Base-by-base conservation (phyloP, 2,888 invertebrate genomes). In the Lumbricus terrestris region DNA sequence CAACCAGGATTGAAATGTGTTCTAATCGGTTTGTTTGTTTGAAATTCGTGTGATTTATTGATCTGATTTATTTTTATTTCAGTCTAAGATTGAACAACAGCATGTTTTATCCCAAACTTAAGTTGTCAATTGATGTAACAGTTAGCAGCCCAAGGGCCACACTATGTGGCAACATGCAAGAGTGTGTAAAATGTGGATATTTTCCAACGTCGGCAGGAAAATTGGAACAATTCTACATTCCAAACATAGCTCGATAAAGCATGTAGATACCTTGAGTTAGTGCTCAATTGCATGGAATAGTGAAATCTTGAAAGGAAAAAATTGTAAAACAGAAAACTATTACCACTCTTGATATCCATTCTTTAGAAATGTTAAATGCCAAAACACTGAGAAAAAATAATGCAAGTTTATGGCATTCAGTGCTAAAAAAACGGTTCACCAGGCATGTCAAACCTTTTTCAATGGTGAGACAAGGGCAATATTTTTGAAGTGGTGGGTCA, bases 111-210 rank as follows among this genome's bases (percentile, higher is more conserved):
- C n/a, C 69, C n/a, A 69, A 29, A 47, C 29, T 69, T 69, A 69
- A n/a, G 47, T 47, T 11, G 23, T 47, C 23, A 47, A n/a, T n/a
- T n/a, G n/a, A 69, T 69, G 69, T n/a, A 69, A 69, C 13, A n/a
- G n/a, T 69, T n/a, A 69, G n/a, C 69, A 69, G 29, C 69, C 8
- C 69, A 69, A 69, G 69, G 69, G 69, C 69, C 69, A 69, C 69
- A 69, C 29, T 69, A 69, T 69, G 69, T n/a, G 69, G 69, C 13
- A 69, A 69, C 69, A 69, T 69, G 69, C 69, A 69, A n/a, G 69
- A 69, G 69, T 69, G 69, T n/a, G 69, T 69, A 69, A 69, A 69
- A 69, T 69, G 69, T 69, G 69, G 69, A 69, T 69, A 69, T 69
- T 69, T n/a, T 69, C 69, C 69, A 69, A n/a, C 0, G n/a, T 69